Evolutionary conservation across 2,113 vertebrate species (phyloP), one percentile per base, ranked within the genome.

Genomic region (Indicator indicator): DNA sequence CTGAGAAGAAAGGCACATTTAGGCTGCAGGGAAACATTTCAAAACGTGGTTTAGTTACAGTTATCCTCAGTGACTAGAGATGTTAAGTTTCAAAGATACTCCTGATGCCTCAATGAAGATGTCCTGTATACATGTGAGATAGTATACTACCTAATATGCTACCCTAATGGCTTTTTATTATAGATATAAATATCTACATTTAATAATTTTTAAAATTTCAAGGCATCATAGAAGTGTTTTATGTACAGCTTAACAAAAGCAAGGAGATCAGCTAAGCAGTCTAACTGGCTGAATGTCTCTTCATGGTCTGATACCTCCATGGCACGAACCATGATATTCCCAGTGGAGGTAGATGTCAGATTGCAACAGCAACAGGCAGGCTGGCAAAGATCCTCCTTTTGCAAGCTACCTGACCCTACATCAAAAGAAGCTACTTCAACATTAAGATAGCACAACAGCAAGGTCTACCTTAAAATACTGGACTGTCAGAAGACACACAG

Each of bases 11-110:
- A 83, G 54, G 33, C 28, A 69, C 50, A 68, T n/a, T 50, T 77
- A 93, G 73, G 56, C 27, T 83, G 71, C 12, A 86, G 44, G 17
- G 36, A 93, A 91, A 62, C 12, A 79, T 82, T 85, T 94, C 68
- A 9, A 36, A 55, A 82, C 82, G 12, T 24, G 32, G 30, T 78
- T 72, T 86, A 84, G 73, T 44, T 33, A 77, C 44, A 80, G 28
- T 18, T 18, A 86, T 72, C 64, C 52, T 64, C 32, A 72, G 21
- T 50, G 24, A 27, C 42, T 63, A 81, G 21, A 56, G 36, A 55
- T 78, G 67, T 21, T n/a, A 71, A 64, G 32, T 88, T 86, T 82
- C 55, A 67, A 62, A 79, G 40, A 67, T 54, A 59, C 27, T 60
- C 7, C 3, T 2, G 4, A 83, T 24, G 79, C 11, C 44, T 56